Evolutionary conservation across 2,113 vertebrate genomes (phyloP), one percentile per base, ranked within the genome.

Genomic region (Ariopsis seemanni): DNA sequence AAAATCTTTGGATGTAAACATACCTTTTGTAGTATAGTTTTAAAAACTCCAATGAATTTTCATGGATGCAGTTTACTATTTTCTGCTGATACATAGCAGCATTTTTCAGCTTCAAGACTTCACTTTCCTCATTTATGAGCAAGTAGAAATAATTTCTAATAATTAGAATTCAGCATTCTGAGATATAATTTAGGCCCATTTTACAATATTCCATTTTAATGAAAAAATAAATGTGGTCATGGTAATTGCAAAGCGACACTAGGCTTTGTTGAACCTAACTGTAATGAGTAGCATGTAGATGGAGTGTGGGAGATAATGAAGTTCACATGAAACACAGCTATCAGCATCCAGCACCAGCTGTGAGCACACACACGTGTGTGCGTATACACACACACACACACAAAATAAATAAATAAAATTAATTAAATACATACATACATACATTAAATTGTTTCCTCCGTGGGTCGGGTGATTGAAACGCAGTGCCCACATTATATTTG

Each of bases 291-390:
- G 72, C 72, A 88, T 58, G 50, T 78, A 84, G 82, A 88, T 57
- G 15, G n/a, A n/a, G 20, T 69, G 72, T 84, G 82, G 82, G 72
- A 34, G 82, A 88, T 84, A 84, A 88, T 84, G 52, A 84, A 62
- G 81, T 57, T 88, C 52, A 52, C 30, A 30, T 77, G 74, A 79
- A 87, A 67, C 60, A 65, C 22, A 62, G 72, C 58, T 84, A 87
- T 78, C 81, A 78, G 80, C 69, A 83, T 57, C 67, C 82, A 50
- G 58, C 86, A 83, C 67, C 79, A 87, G 34, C 67, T 82, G 78
- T 74, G 53, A 74, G 50, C 9, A 25, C 79, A 78, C 12, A 78
- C 50, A 53, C 75, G 14, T 11, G 7, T 12, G 27, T 25, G 14
- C 25, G n/a, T 5, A 83, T 25, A 69, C n/a, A 79, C 20, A 77